These are phyloP conservation scores for Esox lucius DNA, from an alignment of 2,797 vertebrate species.

Conservation along the genomic window DNA sequence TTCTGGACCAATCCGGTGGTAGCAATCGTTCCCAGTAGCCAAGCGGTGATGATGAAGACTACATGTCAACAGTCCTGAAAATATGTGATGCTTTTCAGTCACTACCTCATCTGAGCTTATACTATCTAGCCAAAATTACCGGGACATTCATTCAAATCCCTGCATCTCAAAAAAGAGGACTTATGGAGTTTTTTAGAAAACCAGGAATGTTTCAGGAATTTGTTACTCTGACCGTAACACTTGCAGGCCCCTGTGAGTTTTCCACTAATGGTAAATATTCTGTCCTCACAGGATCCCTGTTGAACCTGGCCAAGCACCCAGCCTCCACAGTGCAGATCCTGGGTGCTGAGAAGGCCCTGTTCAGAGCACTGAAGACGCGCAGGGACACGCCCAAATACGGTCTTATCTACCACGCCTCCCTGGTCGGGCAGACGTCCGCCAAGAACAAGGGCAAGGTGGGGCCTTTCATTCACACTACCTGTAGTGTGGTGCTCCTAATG, in stretches of 20 bases:
- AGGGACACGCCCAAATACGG: constrained; percentile 96
- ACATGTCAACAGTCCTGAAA: constrained; percentile 59
- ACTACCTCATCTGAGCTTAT: constrained; percentile 94
- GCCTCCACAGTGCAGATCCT: constrained; percentile 97
- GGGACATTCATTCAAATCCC: no score
- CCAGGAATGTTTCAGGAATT: no score
- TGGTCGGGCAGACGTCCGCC: constrained; percentile 92
- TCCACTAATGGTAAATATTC: not conserved
- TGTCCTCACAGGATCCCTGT: constrained; percentile 81
- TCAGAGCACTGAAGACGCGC: constrained; percentile 92
- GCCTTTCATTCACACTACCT: not conserved
- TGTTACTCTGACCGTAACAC: not conserved
- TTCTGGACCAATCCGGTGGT: not conserved
- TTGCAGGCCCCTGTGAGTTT: not conserved
- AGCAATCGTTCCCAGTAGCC: not conserved
- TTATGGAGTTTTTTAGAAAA: no score
- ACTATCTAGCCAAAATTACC: no score
- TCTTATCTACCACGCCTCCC: constrained; percentile 95
- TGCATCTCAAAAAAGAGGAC: no score
- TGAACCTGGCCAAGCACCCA: constrained; percentile 97
- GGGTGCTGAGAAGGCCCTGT: constrained; percentile 96
- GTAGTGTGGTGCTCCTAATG: not conserved
- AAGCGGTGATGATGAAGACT: constrained; percentile 71
- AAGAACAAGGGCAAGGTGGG: constrained; percentile 98
- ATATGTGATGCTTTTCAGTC: constrained; percentile 78